phyloP scores from a whole-genome alignment of 2,113 vertebrate species.

The Channa argus region DNA sequence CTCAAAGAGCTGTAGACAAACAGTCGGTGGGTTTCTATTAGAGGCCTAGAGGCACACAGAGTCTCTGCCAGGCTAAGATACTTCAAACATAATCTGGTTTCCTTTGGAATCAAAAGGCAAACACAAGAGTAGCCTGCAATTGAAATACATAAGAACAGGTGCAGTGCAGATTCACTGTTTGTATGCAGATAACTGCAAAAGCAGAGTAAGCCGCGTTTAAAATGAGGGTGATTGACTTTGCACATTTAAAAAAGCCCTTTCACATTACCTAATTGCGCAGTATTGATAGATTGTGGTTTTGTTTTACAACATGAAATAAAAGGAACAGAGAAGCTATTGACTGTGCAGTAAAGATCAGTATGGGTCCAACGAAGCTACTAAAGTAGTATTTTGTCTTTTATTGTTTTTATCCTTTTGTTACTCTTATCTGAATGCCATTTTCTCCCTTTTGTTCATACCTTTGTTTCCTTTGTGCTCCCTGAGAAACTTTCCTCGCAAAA shows the following conservation, averaged over 20 bases:
- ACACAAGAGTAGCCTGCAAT: neutral
- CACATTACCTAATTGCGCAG: constrained; percentile 43
- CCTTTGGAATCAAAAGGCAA: constrained; percentile 5
- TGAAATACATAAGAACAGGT: neutral
- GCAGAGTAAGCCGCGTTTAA: constrained; percentile 3
- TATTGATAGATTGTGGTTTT: constrained; percentile 20
- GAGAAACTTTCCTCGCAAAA: neutral
- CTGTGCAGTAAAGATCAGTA: neutral
- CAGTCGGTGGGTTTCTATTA: constrained; percentile 9
- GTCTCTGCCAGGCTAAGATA: constrained; percentile 12
- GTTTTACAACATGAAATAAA: constrained; percentile 37
- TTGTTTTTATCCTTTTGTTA: neutral
- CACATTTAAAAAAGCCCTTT: constrained; percentile 28
- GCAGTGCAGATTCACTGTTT: neutral
- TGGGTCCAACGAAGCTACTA: neutral
- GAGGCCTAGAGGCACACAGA: constrained; percentile 15
- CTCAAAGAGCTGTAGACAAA: constrained; percentile 10
- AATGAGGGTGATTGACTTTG: neutral
- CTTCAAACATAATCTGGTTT: constrained; percentile 13
- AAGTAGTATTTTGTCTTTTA: neutral
- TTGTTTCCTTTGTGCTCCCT: neutral
- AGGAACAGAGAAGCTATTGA: neutral
- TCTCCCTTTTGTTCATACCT: neutral
- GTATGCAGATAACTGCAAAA: constrained; percentile 2
- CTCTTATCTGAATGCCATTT: neutral